Conservation (phyloP, 2,888 invertebrate species). For the Drosophila acutilabella region DNA sequence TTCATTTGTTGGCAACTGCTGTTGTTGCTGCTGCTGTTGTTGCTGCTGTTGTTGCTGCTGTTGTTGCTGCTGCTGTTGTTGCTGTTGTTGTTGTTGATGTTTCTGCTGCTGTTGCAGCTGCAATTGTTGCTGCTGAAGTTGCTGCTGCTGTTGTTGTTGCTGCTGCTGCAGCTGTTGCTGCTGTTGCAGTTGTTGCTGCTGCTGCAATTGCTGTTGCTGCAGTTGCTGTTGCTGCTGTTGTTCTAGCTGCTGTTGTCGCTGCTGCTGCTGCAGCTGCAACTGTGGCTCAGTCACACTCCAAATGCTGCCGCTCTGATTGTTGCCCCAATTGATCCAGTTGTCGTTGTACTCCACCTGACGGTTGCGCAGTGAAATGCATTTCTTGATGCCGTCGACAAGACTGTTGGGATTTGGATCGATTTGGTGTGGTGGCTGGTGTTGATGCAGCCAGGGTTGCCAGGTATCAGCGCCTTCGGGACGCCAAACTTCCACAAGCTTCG, state of each 20-base stretch:
- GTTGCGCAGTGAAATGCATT: slow-evolving; percentile 28
- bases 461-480: not conserved
- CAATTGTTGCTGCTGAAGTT: not conserved
- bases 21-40: slow-evolving; percentile 1
- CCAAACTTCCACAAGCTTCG: not conserved
- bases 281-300: slow-evolving; percentile 31
- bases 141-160: not conserved
- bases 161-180: no score
- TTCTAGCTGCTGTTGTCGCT: no score
- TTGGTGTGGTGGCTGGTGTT: not conserved
- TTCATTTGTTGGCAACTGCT: not conserved
- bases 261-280: slow-evolving; percentile 6
- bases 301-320: slow-evolving; percentile 19
- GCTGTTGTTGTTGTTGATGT: not conserved
- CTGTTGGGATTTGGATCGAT: slow-evolving; percentile 35
- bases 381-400: slow-evolving; percentile 52
- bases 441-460: slow-evolving; percentile 24
- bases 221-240: no score
- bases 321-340: slow-evolving; percentile 22
- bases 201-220: no score
- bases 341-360: slow-evolving; percentile 11
- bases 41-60: not conserved
- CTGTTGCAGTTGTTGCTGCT: no score
- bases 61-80: not conserved
- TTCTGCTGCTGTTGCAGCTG: not conserved